Percentiles rank a stretch among this genome's conserved stretches.
phyloP scores from a whole-genome alignment of 2,888 invertebrate genomes.

The Drosophila paracracens region DNA sequence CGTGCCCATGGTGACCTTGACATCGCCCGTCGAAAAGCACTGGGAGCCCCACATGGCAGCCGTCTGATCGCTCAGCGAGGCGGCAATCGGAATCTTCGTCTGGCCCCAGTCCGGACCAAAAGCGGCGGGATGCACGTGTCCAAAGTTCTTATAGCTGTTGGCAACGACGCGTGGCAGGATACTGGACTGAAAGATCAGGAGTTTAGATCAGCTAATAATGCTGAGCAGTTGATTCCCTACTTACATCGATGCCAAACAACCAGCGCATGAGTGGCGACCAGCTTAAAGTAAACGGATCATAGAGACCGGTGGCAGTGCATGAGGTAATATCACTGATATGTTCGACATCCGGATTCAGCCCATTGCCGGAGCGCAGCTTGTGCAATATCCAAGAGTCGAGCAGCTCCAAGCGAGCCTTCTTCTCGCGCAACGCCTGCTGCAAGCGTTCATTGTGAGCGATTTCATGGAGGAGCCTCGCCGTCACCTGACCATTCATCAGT shows the following conservation, averaged over 20 bases:
- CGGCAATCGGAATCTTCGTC: conserved; percentile 88
- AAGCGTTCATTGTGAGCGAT: conserved; percentile 90
- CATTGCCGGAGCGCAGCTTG: conserved; percentile 87
- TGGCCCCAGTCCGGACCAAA: conserved; percentile 88
- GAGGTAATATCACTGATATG: conserved; percentile 96
- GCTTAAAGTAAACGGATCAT: conserved; percentile 94
- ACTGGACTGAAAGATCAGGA: conserved; percentile 85
- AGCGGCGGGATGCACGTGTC: conserved; percentile 87
- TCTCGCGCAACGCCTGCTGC: conserved; percentile 87
- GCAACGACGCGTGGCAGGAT: conserved; percentile 93
- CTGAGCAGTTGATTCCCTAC: conserved; percentile 13
- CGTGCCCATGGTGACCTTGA: conserved; percentile 96
- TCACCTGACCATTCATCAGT: conserved; percentile 93
- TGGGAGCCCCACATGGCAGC: conserved; percentile 95
- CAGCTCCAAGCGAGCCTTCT: conserved; percentile 92
- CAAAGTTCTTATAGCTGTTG: conserved; percentile 90
- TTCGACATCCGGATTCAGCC: conserved; percentile 65
- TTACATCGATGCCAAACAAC: conserved; percentile 88
- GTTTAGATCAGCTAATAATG: not conserved
- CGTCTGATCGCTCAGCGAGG: conserved; percentile 88
- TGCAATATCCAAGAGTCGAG: conserved; percentile 97
- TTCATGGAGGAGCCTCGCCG: conserved; percentile 91
- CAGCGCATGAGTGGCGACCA: conserved; percentile 91
- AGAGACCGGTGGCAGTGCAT: conserved; percentile 96
- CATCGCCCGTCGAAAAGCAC: conserved; percentile 91